A percentile compares a stretch with the other conserved stretches of the same genome.
Evolutionary conservation across 1,140 invertebrate species (phyloP).

Genomic region (Mamestra configurata): DNA sequence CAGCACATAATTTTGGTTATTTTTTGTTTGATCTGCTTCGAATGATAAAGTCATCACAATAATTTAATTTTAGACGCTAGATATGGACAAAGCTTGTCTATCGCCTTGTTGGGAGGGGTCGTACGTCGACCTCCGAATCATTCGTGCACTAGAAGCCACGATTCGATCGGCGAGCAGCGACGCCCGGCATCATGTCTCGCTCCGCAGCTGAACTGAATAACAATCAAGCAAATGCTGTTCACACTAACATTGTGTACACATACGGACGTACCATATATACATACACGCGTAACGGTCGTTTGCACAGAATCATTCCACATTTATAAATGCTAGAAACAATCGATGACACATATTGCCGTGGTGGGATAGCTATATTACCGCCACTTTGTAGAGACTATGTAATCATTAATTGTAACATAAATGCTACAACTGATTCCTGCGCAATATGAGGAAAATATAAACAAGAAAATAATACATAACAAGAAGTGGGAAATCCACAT

Average conservation of each 20-base stretch:
- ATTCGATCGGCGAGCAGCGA: slow-evolving; percentile 61
- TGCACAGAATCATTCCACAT: slow-evolving; percentile 49
- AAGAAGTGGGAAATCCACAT: slow-evolving; percentile 14
- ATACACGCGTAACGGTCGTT: slow-evolving; percentile 53
- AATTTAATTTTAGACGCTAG: slow-evolving; percentile 31
- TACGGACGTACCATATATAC: slow-evolving; percentile 43
- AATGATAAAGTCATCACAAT: slow-evolving; percentile 35
- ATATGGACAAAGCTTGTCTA: slow-evolving; percentile 47
- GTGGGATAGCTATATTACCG: slow-evolving; percentile 32
- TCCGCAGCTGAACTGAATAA: slow-evolving; percentile 68
- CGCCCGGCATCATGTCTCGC: slow-evolving; percentile 63
- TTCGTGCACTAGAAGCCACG: slow-evolving; percentile 63
- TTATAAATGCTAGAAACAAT: slow-evolving; percentile 42
- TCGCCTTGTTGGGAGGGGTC: slow-evolving; percentile 55
- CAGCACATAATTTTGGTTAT: slow-evolving; percentile 17
- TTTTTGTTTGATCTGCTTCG: neutral
- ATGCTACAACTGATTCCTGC: neutral
- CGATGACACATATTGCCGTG: slow-evolving; percentile 43
- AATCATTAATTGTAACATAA: slow-evolving; percentile 9
- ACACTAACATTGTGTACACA: slow-evolving; percentile 48
- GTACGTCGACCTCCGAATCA: slow-evolving; percentile 76
- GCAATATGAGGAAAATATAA: slow-evolving; percentile 20
- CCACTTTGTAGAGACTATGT: slow-evolving; percentile 23
- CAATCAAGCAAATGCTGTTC: slow-evolving; percentile 62
- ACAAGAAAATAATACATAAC: neutral